These are phyloP conservation scores for Tetranychus piercei DNA, from an alignment of 2,888 invertebrate species.

Conservation along the genomic window DNA sequence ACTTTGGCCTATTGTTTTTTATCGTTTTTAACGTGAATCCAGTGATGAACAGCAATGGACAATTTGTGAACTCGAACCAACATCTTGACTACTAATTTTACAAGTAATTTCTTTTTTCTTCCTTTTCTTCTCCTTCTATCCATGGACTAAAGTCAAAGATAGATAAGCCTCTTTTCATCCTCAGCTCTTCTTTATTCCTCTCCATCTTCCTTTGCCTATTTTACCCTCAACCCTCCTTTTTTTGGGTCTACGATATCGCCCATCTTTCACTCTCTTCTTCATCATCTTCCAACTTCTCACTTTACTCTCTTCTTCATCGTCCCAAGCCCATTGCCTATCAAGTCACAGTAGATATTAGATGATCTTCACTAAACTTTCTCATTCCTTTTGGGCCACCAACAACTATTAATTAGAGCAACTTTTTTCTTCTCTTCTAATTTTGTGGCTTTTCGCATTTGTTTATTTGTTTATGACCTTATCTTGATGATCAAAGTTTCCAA, in stretches of 20 bases:
- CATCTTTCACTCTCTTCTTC: background rate
- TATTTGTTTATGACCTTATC: background rate
- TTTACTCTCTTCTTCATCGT: background rate
- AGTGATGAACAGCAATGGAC: background rate
- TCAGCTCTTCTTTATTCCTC: background rate
- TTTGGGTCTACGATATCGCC: background rate
- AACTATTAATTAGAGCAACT: background rate
- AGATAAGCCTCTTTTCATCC: background rate
- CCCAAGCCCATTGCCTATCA: background rate
- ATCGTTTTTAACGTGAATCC: background rate
- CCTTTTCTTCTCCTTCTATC: background rate
- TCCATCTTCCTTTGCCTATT: background rate
- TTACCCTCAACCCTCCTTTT: background rate
- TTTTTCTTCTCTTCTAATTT: background rate
- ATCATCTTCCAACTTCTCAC: background rate
- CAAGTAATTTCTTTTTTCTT: background rate
- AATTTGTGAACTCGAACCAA: background rate
- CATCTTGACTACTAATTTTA: background rate
- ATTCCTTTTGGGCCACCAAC: background rate
- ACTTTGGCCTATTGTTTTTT: no score
- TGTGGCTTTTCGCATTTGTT: background rate
- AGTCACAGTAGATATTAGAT: background rate
- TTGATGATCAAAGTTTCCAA: background rate
- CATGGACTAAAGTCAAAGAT: background rate
- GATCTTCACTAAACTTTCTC: background rate